Conservation (phyloP, 2,888 invertebrate genomes). For the Drosophila limbata region DNA sequence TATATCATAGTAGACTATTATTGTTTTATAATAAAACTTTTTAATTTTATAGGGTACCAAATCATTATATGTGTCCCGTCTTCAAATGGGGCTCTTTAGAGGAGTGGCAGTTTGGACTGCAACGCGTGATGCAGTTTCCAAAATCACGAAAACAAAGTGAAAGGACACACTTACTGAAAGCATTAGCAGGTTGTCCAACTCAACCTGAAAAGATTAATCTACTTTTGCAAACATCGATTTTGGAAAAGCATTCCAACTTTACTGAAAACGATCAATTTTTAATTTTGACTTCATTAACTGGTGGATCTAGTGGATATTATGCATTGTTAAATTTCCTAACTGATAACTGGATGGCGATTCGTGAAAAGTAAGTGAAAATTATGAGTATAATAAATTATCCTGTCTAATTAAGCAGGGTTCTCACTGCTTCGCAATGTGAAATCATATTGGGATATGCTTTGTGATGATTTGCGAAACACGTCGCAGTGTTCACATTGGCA, state of each 20-base stretch:
- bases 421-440: too few relatives aligned
- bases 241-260: conserved; percentile 90
- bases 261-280: conserved; percentile 91
- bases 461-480: too few relatives aligned
- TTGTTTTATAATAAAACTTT: not conserved
- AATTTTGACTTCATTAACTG: conserved; percentile 91
- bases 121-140: conserved; percentile 91
- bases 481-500: too few relatives aligned
- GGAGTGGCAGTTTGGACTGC: conserved; percentile 93
- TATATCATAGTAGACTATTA: not conserved
- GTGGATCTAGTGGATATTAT: conserved; percentile 90
- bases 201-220: conserved; percentile 89
- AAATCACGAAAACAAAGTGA: conserved; percentile 90
- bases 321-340: conserved; percentile 90
- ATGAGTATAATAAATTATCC: not conserved
- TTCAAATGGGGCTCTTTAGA: conserved; percentile 92
- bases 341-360: conserved; percentile 90
- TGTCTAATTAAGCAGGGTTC: too few relatives aligned
- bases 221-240: conserved; percentile 89
- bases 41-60: conserved; percentile 87
- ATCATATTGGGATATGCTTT: too few relatives aligned
- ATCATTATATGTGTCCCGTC: conserved; percentile 92
- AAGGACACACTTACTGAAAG: conserved; percentile 91
- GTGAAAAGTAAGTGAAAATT: conserved; percentile 87
- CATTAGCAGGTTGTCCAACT: conserved; percentile 92